Conservation (phyloP, 92 coral and sea anemone genomes). For the Paragorgia papillata region DNA sequence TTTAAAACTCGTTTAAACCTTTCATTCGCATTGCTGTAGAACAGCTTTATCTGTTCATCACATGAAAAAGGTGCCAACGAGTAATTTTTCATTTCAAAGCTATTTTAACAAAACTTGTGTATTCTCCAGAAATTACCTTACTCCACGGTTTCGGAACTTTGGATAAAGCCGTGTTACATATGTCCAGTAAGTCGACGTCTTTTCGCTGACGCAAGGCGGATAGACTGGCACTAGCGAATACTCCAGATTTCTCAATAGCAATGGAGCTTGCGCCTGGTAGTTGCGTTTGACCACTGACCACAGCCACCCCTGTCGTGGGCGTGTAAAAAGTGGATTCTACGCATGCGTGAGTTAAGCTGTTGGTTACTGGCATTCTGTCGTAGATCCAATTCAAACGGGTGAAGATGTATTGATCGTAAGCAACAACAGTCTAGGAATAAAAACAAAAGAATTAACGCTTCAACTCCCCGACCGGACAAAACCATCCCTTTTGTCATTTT, state of each 20-base stretch:
- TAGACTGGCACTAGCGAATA: slow-evolving; percentile 97
- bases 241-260: slow-evolving; percentile 76
- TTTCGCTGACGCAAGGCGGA: slow-evolving; percentile 71
- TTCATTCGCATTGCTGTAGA: too few species aligned
- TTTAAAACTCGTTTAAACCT: too few species aligned
- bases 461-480: too few species aligned
- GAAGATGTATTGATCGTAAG: slow-evolving; percentile 89
- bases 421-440: slow-evolving; percentile 74
- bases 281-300: slow-evolving; percentile 81
- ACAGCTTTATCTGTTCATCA: too few species aligned
- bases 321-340: slow-evolving; percentile 72
- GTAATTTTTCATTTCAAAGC: too few species aligned
- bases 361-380: slow-evolving; percentile 92
- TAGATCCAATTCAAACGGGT: slow-evolving; percentile 83
- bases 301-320: slow-evolving; percentile 81
- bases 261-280: slow-evolving; percentile 80
- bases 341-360: slow-evolving; percentile 87
- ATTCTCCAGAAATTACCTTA: slow-evolving; percentile 59
- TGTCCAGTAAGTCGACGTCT: slow-evolving; percentile 87
- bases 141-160: slow-evolving; percentile 96
- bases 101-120: too few species aligned
- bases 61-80: too few species aligned
- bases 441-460: background rate
- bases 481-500: too few species aligned
- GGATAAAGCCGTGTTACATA: slow-evolving; percentile 76